Evolutionary conservation across 2,888 invertebrate genomes (phyloP).

Genomic region (Latrodectus hesperus): DNA sequence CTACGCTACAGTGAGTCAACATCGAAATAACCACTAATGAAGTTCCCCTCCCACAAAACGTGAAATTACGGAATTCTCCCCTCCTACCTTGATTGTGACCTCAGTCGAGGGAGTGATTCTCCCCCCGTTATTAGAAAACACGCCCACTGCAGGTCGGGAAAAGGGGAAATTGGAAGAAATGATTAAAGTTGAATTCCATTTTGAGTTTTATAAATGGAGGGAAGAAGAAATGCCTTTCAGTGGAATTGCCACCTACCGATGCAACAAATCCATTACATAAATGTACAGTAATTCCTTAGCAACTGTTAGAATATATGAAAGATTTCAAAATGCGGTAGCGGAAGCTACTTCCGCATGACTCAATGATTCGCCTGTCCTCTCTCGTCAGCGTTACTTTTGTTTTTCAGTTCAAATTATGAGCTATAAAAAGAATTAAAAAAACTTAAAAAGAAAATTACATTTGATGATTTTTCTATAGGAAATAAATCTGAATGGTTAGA

Average conservation of each 20-base stretch:
- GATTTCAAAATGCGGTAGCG: not conserved
- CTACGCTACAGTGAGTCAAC: conserved; percentile 32
- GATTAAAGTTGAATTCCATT: conserved; percentile 9
- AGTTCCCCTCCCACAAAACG: conserved; percentile 14
- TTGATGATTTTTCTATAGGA: too few relatives aligned
- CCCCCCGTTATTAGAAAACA: not conserved
- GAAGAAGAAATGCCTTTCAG: not conserved
- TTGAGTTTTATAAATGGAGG: conserved; percentile 14
- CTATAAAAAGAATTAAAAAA: too few relatives aligned
- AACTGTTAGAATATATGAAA: conserved; percentile 15
- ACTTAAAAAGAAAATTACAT: too few relatives aligned
- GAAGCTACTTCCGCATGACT: too few relatives aligned
- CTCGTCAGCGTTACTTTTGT: too few relatives aligned
- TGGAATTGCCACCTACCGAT: not conserved
- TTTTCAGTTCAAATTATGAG: too few relatives aligned
- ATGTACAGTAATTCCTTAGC: conserved; percentile 26
- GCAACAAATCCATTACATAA: not conserved
- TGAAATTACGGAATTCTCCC: conserved; percentile 10
- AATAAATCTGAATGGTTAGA: too few relatives aligned
- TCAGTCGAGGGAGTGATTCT: not conserved
- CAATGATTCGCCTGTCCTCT: too few relatives aligned
- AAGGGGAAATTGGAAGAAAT: conserved; percentile 8
- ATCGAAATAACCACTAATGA: conserved; percentile 49
- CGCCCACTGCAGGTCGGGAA: not conserved
- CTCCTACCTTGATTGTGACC: not conserved